A percentile compares a stretch with the other conserved stretches of the same genome.
These are phyloP conservation scores for Drosophila demipolita DNA, from an alignment of 2,888 invertebrate genomes.

Conservation along the genomic window DNA sequence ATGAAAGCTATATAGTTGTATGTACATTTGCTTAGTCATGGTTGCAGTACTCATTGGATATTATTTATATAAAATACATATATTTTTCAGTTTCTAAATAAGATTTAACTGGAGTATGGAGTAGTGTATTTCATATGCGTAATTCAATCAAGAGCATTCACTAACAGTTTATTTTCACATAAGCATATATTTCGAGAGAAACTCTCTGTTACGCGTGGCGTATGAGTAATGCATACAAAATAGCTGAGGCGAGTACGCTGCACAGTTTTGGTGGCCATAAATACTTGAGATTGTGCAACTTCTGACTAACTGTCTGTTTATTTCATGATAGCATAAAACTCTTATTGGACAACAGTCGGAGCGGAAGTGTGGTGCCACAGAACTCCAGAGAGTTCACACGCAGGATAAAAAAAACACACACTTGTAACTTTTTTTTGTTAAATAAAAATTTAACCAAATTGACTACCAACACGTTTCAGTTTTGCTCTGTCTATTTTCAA, in stretches of 20 bases:
- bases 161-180: slow-evolving; percentile 18
- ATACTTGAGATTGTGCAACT: slow-evolving; percentile 45
- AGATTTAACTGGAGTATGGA: background rate
- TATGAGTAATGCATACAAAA: slow-evolving; percentile 61
- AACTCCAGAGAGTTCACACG: slow-evolving; percentile 53
- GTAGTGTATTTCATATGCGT: background rate
- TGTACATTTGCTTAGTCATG: background rate
- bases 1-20: background rate
- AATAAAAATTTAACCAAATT: slow-evolving; percentile 56
- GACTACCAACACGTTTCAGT: slow-evolving; percentile 52
- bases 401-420: slow-evolving; percentile 37
- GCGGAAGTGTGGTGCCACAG: slow-evolving; percentile 32
- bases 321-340: slow-evolving; percentile 54
- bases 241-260: slow-evolving; percentile 20
- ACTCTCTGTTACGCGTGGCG: slow-evolving; percentile 26
- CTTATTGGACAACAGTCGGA: slow-evolving; percentile 42
- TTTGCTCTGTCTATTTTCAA: slow-evolving; percentile 17
- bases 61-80: background rate
- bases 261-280: slow-evolving; percentile 47
- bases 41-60: background rate
- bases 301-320: slow-evolving; percentile 32
- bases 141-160: slow-evolving; percentile 35
- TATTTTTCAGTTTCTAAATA: background rate
- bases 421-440: slow-evolving; percentile 45
- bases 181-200: slow-evolving; percentile 7